These are phyloP conservation scores for Mobula hypostoma DNA, from an alignment of 2,113 vertebrate genomes.

Conservation along the genomic window DNA sequence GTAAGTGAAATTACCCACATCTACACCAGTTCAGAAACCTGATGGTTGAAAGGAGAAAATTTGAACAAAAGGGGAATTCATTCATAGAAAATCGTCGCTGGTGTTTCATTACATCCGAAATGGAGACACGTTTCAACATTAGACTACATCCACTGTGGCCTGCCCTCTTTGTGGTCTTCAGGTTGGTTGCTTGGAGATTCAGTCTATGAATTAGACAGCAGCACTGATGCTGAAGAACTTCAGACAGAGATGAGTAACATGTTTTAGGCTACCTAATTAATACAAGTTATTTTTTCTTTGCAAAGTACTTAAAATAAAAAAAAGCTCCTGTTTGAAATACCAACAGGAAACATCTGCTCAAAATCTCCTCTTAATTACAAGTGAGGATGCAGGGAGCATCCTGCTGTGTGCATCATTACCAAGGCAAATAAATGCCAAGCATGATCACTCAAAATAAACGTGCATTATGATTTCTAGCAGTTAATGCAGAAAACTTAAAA, in stretches of 20 bases:
- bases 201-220: background rate
- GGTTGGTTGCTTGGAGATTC: background rate
- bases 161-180: no score
- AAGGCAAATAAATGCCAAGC: constrained; percentile 19
- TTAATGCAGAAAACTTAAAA: background rate
- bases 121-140: background rate
- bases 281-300: background rate
- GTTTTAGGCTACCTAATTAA: background rate
- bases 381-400: constrained; percentile 22
- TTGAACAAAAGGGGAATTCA: background rate
- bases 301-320: background rate
- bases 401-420: constrained; percentile 33
- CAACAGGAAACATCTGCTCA: constrained; percentile 33
- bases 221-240: background rate
- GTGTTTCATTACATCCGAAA: background rate
- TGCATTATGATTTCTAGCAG: background rate
- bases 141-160: background rate
- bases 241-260: no score
- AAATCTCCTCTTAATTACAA: constrained; percentile 33
- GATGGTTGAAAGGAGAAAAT: background rate
- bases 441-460: constrained; percentile 31
- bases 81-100: background rate
- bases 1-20: no score
- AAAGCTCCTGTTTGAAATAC: background rate
- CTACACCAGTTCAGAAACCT: no score